Conservation (phyloP, 2,113 vertebrate genomes). For the Pangasianodon gigas region DNA sequence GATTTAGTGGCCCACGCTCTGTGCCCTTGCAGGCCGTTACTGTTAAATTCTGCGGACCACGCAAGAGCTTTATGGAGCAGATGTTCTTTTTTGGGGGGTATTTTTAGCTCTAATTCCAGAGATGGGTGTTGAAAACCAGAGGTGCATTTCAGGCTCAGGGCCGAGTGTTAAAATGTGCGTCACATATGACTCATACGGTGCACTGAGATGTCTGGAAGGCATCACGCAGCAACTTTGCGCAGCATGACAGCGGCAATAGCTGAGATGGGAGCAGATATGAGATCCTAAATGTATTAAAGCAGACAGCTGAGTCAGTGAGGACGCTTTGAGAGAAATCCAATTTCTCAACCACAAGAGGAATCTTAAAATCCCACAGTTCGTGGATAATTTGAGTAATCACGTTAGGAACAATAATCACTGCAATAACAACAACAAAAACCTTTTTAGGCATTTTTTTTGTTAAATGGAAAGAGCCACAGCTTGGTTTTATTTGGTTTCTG, state of each 20-base stretch:
- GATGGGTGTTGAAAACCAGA: conserved; percentile 34
- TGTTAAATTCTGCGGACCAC: conserved; percentile 34
- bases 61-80: conserved; percentile 36
- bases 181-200: conserved; percentile 35
- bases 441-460: conserved; percentile 30
- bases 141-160: conserved; percentile 28
- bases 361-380: conserved; percentile 6
- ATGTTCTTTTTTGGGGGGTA: conserved; percentile 14
- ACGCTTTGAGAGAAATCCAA: conserved; percentile 7
- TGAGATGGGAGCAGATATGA: conserved; percentile 15
- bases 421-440: conserved; percentile 28
- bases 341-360: not conserved
- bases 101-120: conserved; percentile 30
- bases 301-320: conserved; percentile 10
- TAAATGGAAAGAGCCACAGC: not conserved
- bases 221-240: conserved; percentile 31
- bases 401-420: conserved; percentile 16
- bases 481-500: conserved; percentile 19
- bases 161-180: conserved; percentile 30
- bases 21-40: not conserved
- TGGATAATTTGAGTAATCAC: conserved; percentile 22
- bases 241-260: conserved; percentile 5
- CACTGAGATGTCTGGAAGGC: conserved; percentile 33
- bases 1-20: conserved; percentile 8
- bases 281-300: conserved; percentile 26